These are phyloP conservation scores for Cephus pulcher DNA, from an alignment of 2,888 invertebrate species.

Conservation along the genomic window DNA sequence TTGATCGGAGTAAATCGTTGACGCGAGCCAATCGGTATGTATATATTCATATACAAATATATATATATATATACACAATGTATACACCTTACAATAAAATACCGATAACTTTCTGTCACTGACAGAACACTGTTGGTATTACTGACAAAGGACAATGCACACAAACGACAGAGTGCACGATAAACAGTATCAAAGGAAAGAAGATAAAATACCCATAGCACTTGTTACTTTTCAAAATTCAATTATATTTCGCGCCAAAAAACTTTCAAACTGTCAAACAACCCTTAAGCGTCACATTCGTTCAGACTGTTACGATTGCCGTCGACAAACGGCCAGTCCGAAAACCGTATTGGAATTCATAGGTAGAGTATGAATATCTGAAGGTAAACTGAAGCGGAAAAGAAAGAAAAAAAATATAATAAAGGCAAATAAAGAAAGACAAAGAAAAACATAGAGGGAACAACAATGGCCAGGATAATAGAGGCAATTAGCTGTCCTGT, in stretches of 20 bases:
- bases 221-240: neutral
- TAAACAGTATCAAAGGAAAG: too few species aligned
- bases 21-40: neutral
- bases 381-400: neutral
- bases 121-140: too few species aligned
- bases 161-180: too few species aligned
- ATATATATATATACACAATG: neutral
- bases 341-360: neutral
- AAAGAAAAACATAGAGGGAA: constrained; percentile 7
- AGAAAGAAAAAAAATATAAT: neutral
- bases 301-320: neutral
- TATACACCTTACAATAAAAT: too few species aligned
- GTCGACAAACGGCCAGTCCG: neutral
- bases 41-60: neutral
- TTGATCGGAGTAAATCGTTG: neutral
- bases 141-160: neutral
- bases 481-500: constrained; percentile 31
- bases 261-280: too few species aligned
- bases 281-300: neutral
- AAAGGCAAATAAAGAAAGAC: neutral
- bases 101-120: too few species aligned
- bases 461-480: constrained; percentile 39
- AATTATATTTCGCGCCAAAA: neutral
- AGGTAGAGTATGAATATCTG: neutral
- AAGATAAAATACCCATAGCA: too few species aligned